phyloP scores from a whole-genome alignment of 2,888 invertebrate species.

The Habroteleia sp. region DNA sequence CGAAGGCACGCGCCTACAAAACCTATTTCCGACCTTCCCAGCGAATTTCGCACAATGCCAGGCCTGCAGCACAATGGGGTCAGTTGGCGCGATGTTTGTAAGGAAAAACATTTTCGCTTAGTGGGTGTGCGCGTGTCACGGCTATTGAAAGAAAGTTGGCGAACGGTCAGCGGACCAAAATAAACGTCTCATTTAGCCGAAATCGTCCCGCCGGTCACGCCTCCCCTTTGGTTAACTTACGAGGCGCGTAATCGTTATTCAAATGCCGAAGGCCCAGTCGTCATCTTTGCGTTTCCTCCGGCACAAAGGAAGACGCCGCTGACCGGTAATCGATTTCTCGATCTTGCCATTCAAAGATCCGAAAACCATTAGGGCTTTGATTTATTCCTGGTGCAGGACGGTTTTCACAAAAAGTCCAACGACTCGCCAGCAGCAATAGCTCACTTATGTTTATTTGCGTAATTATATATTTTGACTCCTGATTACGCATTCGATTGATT shows the following conservation, averaged over 20 bases:
- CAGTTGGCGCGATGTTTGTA: constrained; percentile 54
- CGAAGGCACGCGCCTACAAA: constrained; percentile 50
- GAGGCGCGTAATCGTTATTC: constrained; percentile 64
- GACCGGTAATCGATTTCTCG: constrained; percentile 55
- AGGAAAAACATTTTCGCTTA: constrained; percentile 60
- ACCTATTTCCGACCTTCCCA: constrained; percentile 57
- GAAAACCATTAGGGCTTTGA: constrained; percentile 48
- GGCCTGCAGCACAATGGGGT: constrained; percentile 58
- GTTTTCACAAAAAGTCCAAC: constrained; percentile 14
- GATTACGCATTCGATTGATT: constrained; percentile 8
- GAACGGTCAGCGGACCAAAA: constrained; percentile 60
- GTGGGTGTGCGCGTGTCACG: constrained; percentile 60
- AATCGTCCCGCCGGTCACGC: constrained; percentile 67
- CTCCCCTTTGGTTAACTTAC: constrained; percentile 58
- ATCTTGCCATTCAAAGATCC: constrained; percentile 55
- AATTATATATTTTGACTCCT: constrained; percentile 19
- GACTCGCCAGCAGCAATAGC: background rate
- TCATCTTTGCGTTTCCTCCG: constrained; percentile 40
- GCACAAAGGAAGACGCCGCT: constrained; percentile 52
- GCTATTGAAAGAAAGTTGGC: constrained; percentile 58
- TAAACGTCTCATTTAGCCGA: constrained; percentile 75
- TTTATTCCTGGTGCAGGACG: constrained; percentile 46
- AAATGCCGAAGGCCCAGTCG: constrained; percentile 47
- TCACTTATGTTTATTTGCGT: constrained; percentile 14
- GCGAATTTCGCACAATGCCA: constrained; percentile 58